These are phyloP conservation scores for Drosophila bocki DNA, from an alignment of 1,140 invertebrate genomes.

Conservation along the genomic window DNA sequence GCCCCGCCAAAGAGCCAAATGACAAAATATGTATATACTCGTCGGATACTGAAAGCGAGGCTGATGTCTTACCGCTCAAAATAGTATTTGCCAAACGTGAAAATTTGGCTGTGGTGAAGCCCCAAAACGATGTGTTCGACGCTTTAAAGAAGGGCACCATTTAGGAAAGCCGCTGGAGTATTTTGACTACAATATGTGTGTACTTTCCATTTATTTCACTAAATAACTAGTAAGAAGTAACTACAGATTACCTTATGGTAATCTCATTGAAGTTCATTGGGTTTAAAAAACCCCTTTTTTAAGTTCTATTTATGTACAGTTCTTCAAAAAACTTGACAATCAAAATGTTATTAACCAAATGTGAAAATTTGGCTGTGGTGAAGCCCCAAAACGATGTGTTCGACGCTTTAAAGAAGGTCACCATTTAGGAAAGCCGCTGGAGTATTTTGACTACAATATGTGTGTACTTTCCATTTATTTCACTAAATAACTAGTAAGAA, in stretches of 20 bases:
- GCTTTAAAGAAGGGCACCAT: neutral
- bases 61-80: neutral
- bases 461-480: neutral
- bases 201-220: neutral
- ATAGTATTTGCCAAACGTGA: neutral
- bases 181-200: neutral
- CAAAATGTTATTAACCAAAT: neutral
- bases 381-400: neutral
- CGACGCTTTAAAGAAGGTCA: neutral
- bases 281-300: no score
- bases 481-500: neutral
- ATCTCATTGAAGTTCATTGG: no score
- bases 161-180: neutral
- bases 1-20: neutral
- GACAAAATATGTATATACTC: rapidly evolving
- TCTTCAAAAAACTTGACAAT: neutral
- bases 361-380: neutral
- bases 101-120: neutral
- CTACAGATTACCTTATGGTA: no score
- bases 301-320: no score
- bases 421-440: neutral
- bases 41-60: neutral
- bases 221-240: neutral
- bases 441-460: neutral
- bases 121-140: neutral